Percentiles rank a stretch among this genome's conserved stretches.
These are phyloP conservation scores for Actinostola sp. DNA, from an alignment of 92 coral and sea anemone species.

Conservation along the genomic window DNA sequence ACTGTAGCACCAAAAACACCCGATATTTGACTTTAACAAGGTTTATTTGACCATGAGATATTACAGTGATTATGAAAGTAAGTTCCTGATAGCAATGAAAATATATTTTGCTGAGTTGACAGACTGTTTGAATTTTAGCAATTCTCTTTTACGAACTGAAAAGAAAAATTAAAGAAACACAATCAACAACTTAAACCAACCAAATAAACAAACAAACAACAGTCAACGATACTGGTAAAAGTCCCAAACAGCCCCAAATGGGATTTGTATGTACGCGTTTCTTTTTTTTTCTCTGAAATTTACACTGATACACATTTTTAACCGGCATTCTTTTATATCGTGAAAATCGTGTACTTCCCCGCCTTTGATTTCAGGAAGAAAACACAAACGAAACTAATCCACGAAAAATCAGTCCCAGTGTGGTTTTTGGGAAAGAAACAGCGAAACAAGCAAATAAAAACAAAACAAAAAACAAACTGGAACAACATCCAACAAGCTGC, in stretches of 20 bases:
- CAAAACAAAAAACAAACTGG: neutral
- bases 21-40: too few relatives aligned
- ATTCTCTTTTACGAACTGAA: slow-evolving; percentile 13
- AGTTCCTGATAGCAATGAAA: too few relatives aligned
- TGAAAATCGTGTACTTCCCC: too few relatives aligned
- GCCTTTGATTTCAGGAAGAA: neutral
- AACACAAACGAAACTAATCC: too few relatives aligned
- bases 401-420: neutral
- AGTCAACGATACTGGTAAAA: neutral
- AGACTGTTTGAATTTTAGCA: neutral
- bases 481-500: too few relatives aligned
- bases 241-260: neutral
- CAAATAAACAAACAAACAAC: neutral
- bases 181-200: too few relatives aligned
- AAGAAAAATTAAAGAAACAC: neutral
- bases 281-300: too few relatives aligned
- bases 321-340: neutral
- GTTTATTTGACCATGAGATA: neutral
- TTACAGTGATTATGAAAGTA: too few relatives aligned
- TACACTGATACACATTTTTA: neutral
- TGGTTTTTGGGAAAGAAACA: neutral
- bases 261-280: too few relatives aligned
- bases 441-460: neutral
- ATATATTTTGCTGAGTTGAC: too few relatives aligned
- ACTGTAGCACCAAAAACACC: too few relatives aligned